Evolutionary conservation across 2,888 invertebrate species (phyloP).

Genomic region (Nemotelus pantherinus): DNA sequence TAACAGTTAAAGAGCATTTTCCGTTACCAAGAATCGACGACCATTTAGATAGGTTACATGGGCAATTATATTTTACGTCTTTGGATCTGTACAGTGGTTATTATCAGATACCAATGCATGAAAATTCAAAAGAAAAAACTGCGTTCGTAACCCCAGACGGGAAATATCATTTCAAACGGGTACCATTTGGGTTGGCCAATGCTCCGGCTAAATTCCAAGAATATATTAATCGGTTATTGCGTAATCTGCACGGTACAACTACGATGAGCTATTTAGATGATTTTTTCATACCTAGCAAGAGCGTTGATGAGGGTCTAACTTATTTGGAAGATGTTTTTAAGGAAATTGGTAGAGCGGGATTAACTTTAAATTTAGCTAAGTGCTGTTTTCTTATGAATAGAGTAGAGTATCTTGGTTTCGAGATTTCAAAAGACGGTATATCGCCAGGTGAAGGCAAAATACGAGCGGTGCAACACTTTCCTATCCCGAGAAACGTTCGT

Average conservation of each 20-base stretch:
- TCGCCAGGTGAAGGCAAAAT: conserved; percentile 50
- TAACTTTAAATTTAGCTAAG: conserved; percentile 52
- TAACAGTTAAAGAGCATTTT: conserved; percentile 48
- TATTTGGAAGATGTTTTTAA: conserved; percentile 30
- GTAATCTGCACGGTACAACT: not conserved
- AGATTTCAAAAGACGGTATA: conserved; percentile 51
- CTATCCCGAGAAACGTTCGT: conserved; percentile 52
- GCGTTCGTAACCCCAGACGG: no score
- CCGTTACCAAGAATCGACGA: no score
- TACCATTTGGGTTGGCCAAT: conserved; percentile 61
- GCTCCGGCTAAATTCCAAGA: conserved; percentile 59
- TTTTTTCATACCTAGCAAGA: conserved; percentile 39
- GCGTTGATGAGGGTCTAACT: conserved; percentile 5
- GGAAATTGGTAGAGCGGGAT: conserved; percentile 34
- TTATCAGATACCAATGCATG: no score
- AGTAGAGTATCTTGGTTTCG: conserved; percentile 55
- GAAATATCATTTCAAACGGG: conserved; percentile 45
- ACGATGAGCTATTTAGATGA: conserved; percentile 46
- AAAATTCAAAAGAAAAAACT: no score
- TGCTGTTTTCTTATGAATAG: conserved; percentile 41
- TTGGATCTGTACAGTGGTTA: no score
- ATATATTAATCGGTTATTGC: no score
- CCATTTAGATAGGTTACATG: no score
- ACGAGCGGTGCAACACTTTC: conserved; percentile 54
- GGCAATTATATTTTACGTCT: no score